Evolutionary conservation across 2,113 vertebrate genomes (phyloP), one percentile per base, ranked within the genome.

Genomic region (Ariopsis seemanni): DNA sequence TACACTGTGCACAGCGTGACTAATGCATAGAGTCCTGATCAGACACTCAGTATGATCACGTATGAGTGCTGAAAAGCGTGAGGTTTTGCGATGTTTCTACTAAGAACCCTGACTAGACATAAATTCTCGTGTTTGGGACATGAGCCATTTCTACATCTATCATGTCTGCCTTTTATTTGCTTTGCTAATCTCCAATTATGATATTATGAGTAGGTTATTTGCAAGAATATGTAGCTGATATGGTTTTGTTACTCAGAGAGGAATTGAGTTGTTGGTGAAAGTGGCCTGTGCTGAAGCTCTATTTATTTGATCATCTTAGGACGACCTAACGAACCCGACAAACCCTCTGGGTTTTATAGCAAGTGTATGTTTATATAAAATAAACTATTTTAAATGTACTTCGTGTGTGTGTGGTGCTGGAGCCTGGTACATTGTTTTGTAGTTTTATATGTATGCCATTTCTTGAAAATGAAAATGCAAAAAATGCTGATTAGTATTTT

Each of bases 281-380:
- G 17, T 94, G 92, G 93, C 22, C 92, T 91, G 96, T 88, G 91
- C 93, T 92, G 90, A 93, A 93, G 93, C 89, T 91, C 93, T 93
- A 62, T 62, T 82, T 60, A 81, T 81, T 81, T 60, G 9, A 81
- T 60, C 55, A 60, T 81, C 27, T 81, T 62, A 60, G 79, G 79
- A 82, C 48, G 52, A 78, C 50, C 25, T 55, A 78, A 78, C 52
- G 11, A 80, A 65, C 78, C 78, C 86, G 62, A 93, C 95, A 92
- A 95, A 93, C 91, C 86, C 83, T 72, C 90, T 95, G 94, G 97
- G 96, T 98, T 99, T 99, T 99, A 96, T 98, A 99, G 96, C 94
- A 95, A 96, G 95, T 97, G 96, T 99, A 96, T 97, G 97, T 99
- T 99, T 98, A 96, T 98, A 97, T 99, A 98, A 42, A 96, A 94